Base-by-base conservation (phyloP, 1,140 invertebrate genomes). In the Calycopis cecrops region DNA sequence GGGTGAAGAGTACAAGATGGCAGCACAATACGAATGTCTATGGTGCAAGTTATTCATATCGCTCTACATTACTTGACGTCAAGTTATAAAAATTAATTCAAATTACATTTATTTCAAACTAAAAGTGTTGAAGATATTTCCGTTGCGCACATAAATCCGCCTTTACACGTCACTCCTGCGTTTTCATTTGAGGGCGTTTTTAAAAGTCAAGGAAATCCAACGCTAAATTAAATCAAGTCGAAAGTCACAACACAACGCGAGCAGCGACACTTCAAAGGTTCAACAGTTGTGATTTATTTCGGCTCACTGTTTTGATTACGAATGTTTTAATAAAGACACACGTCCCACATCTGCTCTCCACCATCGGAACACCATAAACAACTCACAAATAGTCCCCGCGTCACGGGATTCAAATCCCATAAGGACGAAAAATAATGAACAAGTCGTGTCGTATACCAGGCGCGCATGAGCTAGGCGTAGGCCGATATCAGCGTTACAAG, bases 401-500 rank as follows among this genome's bases (percentile, higher is more conserved):
- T 56, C 50, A 52, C 18, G 51, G 57, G 52, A 35, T 21, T 55
- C 47, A 35, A 64, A 65, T 69, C 62, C 65, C 67, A 65, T 62
- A 63, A 71, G 57, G 72, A 70, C 50, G 62, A 67, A 71, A 67
- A 73, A 67, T 75, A 76, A 75, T 70, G 72, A 72, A 67, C 65
- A 60, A 64, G 63, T 44, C 67, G 47, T 68, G 67, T 76, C 48
- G 50, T 52, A 68, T 66, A 74, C 76, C 54, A 71, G 65, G 68
- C 53, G 59, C 55, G 57, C 70, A 73, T 71, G 62, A 62, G 54
- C 63, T 60, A 63, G 60, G 60, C 65, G 73, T 71, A 72, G 71
- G 72, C 62, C 61, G 71, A 65, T 85, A 85, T 85, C 81, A 62
- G 66, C 61, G 67, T 38, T 79, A 85, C 82, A 85, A 82, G 82